phyloP scores from a whole-genome alignment of 2,888 invertebrate species.

The Melipona beecheii region DNA sequence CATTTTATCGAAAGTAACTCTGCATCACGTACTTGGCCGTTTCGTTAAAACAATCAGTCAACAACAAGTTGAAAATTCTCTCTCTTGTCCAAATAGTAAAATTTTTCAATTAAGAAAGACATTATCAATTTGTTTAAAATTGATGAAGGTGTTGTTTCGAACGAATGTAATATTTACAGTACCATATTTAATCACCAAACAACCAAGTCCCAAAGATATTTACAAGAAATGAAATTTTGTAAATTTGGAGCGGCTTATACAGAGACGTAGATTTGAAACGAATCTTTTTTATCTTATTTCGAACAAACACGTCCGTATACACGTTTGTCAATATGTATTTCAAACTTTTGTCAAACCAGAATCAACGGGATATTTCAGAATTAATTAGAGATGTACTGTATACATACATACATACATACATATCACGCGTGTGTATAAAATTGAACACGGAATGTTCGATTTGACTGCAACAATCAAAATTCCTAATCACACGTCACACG shows the following conservation, averaged over 20 bases:
- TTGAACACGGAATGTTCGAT: constrained; percentile 31
- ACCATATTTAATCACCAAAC: not conserved
- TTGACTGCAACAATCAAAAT: constrained; percentile 7
- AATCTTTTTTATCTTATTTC: not conserved
- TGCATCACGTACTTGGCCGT: constrained; percentile 11
- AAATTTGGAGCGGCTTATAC: constrained; percentile 14
- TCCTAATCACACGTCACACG: not conserved
- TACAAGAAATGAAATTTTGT: not conserved
- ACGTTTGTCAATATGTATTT: constrained; percentile 13
- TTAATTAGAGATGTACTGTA: constrained; percentile 14
- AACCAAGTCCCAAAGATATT: not conserved
- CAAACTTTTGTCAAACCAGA: constrained; percentile 1
- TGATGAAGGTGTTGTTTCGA: not conserved
- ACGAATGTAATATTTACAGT: not conserved
- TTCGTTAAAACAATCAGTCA: not conserved
- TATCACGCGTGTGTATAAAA: constrained; percentile 46
- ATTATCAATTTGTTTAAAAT: not conserved
- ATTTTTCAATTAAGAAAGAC: not conserved
- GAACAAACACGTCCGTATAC: not conserved
- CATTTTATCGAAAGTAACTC: not conserved
- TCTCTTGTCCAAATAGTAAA: not conserved
- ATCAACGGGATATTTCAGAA: not conserved
- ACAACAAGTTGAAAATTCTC: not conserved
- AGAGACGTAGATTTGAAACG: not conserved
- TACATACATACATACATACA: constrained; percentile 27